Conservation (phyloP, 2,113 vertebrate species). For the Neotragus moschatus region DNA sequence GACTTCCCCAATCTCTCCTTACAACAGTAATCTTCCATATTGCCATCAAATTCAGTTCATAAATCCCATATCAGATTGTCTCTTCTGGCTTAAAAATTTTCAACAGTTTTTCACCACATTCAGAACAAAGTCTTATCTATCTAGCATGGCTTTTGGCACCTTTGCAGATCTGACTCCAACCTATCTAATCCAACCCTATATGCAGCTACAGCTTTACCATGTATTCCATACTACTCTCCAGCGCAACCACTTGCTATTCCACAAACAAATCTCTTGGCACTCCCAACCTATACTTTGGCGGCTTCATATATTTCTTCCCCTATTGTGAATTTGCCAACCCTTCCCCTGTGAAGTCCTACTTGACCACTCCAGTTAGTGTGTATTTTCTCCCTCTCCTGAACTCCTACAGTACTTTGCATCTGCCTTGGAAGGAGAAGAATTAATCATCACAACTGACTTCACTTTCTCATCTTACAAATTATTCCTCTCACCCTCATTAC, state of each 20-base stretch:
- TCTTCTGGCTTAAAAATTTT: not conserved
- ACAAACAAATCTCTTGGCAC: not conserved
- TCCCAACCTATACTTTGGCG: not conserved
- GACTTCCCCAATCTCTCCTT: not conserved
- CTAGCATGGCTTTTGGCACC: not conserved
- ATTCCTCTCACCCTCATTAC: not conserved
- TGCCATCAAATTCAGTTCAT: not conserved
- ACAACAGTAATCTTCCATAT: not conserved
- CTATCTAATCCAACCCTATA: not conserved
- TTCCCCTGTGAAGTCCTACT: not conserved
- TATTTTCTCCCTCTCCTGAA: not conserved
- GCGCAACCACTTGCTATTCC: not conserved
- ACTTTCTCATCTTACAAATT: not conserved
- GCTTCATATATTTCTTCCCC: not conserved
- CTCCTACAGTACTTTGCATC: not conserved
- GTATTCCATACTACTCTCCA: not conserved
- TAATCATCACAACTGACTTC: not conserved
- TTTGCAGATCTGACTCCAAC: not conserved
- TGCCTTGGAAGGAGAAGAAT: not conserved
- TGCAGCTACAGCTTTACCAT: not conserved
- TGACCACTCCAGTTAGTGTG: not conserved
- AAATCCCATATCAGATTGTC: not conserved
- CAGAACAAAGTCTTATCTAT: not conserved
- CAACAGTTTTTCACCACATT: not conserved
- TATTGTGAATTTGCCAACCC: not conserved